Evolutionary conservation across 2,888 invertebrate species (phyloP).

Genomic region (Epistrophe grossulariae): DNA sequence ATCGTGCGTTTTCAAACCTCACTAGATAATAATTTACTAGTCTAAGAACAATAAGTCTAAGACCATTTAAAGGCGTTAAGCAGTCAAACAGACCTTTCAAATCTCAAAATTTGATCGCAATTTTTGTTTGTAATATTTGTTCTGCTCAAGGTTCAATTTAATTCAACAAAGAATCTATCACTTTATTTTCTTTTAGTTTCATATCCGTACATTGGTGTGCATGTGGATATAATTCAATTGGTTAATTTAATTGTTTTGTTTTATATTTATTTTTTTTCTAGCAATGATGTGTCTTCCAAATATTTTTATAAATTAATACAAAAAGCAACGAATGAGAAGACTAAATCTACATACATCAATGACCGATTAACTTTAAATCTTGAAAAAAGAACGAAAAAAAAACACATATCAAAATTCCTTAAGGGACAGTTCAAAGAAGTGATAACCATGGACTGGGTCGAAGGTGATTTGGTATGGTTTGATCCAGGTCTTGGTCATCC

Average conservation of each 20-base stretch:
- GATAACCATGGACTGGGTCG: conserved; percentile 86
- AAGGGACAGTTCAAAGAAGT: conserved; percentile 21
- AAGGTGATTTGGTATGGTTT: conserved; percentile 97
- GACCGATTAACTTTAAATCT: conserved; percentile 11
- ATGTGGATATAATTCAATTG: no score
- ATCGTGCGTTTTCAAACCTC: no score
- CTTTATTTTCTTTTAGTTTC: conserved; percentile 1
- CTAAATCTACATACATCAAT: conserved; percentile 25
- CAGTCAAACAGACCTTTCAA: no score
- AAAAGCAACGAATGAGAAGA: conserved; percentile 14
- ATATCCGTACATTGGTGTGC: neutral
- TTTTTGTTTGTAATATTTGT: no score
- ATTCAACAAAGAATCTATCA: neutral
- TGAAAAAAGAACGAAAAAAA: conserved; percentile 5
- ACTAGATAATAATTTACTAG: no score
- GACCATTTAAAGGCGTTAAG: no score
- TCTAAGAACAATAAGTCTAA: no score
- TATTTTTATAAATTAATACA: conserved; percentile 11
- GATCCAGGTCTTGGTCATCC: conserved; percentile 95
- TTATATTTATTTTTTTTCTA: conserved; percentile 48
- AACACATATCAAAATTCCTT: neutral
- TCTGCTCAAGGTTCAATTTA: no score
- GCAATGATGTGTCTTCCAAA: conserved; percentile 26
- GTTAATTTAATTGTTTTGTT: neutral
- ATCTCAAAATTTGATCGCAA: no score